These are phyloP conservation scores for Diplolepis rosae DNA, from an alignment of 2,888 invertebrate genomes.

Conservation along the genomic window DNA sequence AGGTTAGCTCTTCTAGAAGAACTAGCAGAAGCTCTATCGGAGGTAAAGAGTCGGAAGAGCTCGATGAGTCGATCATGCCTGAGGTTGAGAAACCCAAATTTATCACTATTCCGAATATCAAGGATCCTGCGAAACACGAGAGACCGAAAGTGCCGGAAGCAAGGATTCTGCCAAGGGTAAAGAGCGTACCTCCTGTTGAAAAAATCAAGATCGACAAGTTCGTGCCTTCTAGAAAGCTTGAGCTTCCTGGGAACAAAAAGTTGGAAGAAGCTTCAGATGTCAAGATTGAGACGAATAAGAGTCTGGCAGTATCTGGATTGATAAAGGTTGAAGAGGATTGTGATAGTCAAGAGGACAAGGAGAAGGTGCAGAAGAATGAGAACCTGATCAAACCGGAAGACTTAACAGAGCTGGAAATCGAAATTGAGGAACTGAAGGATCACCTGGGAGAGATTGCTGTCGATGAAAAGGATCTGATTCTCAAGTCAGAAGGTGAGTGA, in stretches of 20 bases:
- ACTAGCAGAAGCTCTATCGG: constrained; percentile 49
- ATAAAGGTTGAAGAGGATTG: constrained; percentile 1
- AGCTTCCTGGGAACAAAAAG: constrained; percentile 43
- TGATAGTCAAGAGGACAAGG: constrained; percentile 24
- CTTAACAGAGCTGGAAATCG: constrained; percentile 58
- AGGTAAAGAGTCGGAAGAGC: constrained; percentile 44
- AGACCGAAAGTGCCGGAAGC: constrained; percentile 55
- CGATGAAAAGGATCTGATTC: constrained; percentile 65
- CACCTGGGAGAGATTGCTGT: constrained; percentile 54
- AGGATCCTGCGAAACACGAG: constrained; percentile 56
- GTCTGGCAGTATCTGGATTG: constrained; percentile 23
- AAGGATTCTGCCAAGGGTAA: constrained; percentile 53
- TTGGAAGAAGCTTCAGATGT: constrained; percentile 30
- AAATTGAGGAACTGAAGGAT: constrained; percentile 58
- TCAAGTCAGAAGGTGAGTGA: constrained; percentile 63
- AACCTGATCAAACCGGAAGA: constrained; percentile 46
- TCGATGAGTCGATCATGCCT: constrained; percentile 29
- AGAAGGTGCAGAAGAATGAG: constrained; percentile 33
- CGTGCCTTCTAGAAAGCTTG: constrained; percentile 50
- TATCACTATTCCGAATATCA: constrained; percentile 70
- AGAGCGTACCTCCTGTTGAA: constrained; percentile 48
- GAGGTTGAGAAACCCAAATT: constrained; percentile 55
- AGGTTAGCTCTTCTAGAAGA: constrained; percentile 45
- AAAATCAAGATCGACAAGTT: constrained; percentile 58
- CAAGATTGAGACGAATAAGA: constrained; percentile 33